Evolutionary conservation across 2,797 vertebrate species (phyloP), one percentile per base, ranked within the genome.

Genomic region (Anguilla anguilla): DNA sequence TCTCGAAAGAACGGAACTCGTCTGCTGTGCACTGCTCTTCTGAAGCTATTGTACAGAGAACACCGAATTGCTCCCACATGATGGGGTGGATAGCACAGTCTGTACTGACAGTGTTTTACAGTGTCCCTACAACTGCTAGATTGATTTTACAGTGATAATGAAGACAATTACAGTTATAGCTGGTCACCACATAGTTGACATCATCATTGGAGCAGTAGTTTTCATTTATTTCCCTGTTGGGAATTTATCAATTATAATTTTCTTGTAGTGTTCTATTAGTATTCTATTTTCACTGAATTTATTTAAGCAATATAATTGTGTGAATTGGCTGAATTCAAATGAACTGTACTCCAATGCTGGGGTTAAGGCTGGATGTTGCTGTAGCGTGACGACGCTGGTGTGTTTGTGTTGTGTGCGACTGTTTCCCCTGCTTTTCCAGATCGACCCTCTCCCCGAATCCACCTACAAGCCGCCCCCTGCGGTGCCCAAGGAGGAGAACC

Each of bases 401-500:
- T 43, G 6, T 22, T 17, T 6, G 25, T 64, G n/a, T 82, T 59
- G 28, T 7, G 43, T 84, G 57, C 51, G n/a, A 82, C 64, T 55
- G n/a, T 6, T 1, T 88, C 83, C 13, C 15, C n/a, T 87, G 11
- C 15, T 87, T 9, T 79, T 87, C 86, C 86, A 96, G 96, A 82
- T 43, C 15, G 89, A 94, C 88, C 91, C 88, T 0, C 88, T 93
- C 22, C 97, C 96, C 0, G 95, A 94, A 85, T 95, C 97, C 0
- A 93, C 93, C 43, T 97, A 97, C 90, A 97, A 96, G 88, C 94
- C 96, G 0, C 96, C 94, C 7, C 96, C 96, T 4, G 87, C 89
- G 9, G 93, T 97, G 53, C 97, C 97, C 0, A 97, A 94, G 89
- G 98, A 99, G 92, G 92, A 94, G 53, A 94, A 90, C 0, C 96